Evolutionary conservation across 1,140 invertebrate genomes (phyloP).

Genomic region (Aphaenogaster rudis): DNA sequence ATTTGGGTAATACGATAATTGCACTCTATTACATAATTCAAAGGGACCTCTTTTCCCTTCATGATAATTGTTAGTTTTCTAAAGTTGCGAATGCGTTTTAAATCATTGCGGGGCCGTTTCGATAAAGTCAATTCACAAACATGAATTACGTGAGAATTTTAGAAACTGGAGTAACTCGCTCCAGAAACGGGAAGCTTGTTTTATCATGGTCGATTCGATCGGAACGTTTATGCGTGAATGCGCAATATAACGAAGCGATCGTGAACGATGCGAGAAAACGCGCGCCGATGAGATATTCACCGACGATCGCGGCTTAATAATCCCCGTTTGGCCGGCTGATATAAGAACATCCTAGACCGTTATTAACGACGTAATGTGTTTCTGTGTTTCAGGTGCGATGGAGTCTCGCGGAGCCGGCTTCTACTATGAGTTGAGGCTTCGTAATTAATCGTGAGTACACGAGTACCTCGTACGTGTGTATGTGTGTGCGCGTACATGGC

Average conservation of each 20-base stretch:
- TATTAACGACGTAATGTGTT: conserved; percentile 61
- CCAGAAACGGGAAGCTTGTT: not conserved
- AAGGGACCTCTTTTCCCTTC: not conserved
- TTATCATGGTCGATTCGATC: not conserved
- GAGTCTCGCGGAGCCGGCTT: conserved; percentile 79
- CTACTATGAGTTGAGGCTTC: conserved; percentile 85
- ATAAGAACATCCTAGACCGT: conserved; percentile 40
- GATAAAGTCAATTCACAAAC: conserved; percentile 9
- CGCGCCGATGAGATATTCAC: conserved; percentile 15
- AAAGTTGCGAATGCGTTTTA: not conserved
- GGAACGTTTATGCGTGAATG: not conserved
- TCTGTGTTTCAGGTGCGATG: conserved; percentile 84
- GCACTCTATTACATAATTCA: not conserved
- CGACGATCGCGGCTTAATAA: conserved; percentile 59
- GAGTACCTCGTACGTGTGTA: not conserved
- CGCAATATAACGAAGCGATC: conserved; percentile 20
- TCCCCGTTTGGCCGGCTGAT: conserved; percentile 32
- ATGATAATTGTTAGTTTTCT: not conserved
- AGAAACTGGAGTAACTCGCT: not conserved
- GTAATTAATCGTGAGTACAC: conserved; percentile 85
- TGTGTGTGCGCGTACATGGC: not conserved
- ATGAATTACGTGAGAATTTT: not conserved
- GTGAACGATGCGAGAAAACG: conserved; percentile 22
- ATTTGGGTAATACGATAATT: not conserved
- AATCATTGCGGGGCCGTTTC: not conserved